Evolutionary conservation across 2,888 invertebrate species (phyloP), one percentile per base, ranked within the genome.

Genomic region (Eurytoma californica): DNA sequence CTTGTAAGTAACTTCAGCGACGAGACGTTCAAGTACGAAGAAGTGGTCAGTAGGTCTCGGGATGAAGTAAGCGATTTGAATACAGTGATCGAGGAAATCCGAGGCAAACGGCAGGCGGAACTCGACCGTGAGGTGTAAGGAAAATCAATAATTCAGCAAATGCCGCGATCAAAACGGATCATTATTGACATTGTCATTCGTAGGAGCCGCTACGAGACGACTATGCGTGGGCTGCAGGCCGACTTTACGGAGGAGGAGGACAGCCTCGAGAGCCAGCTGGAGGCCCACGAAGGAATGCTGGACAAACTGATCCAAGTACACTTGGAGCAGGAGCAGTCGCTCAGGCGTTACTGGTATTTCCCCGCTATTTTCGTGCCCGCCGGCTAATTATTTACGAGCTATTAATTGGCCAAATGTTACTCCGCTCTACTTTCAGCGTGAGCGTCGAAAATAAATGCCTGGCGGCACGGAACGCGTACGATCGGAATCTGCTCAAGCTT

Each of bases 401-500:
- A 68, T 68, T 9, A 16, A 63, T n/a, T 13, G 7, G 12, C n/a
- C 9, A 30, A 67, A 76, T 58, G 16, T 2, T 24, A 30, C 58
- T 24, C 24, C 24, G 18, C 7, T 39, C 16, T 16, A 13, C 14
- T 67, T 49, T 16, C 63, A 88, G 88, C 18, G 77, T 68, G 12
- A 79, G 83, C 69, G 81, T 78, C 3, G 86, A 86, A 68, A 72
- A 78, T 2, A 76, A 82, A 63, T 82, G 80, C 61, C 68, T 86
- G 4, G 60, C 67, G 12, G 80, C 83, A 20, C 49, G 86, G 9
- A 77, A 72, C 0, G 83, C 83, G 12, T 89, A 88, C 79, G 88
- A 88, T 63, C 60, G 67, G 12, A 84, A 86, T 20, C 84, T 89
- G 20, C 84, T 82, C 7, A 82, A 73, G 16, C 82, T 85, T 72